phyloP scores from a whole-genome alignment of 2,113 vertebrate genomes.

The Nestor notabilis region DNA sequence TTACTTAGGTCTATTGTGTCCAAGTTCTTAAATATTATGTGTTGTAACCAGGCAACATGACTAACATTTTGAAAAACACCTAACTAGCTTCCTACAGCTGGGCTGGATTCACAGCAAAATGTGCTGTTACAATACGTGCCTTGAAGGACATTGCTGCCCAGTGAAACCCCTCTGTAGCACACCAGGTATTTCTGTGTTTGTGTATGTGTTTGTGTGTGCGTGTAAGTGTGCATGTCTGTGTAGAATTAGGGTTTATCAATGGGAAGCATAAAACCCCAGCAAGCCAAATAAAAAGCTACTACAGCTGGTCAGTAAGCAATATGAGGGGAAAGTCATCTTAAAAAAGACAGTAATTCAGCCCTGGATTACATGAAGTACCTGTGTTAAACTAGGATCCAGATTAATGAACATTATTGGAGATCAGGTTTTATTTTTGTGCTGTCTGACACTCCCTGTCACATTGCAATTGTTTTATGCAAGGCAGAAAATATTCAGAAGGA shows the following conservation, averaged over 20 bases:
- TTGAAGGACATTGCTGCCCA: not conserved
- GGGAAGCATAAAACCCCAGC: not conserved
- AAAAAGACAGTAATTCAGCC: not conserved
- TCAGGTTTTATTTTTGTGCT: not conserved
- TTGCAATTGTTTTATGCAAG: not conserved
- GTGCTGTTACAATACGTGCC: not conserved
- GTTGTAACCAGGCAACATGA: not conserved
- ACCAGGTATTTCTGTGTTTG: not conserved
- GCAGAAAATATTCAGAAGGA: not conserved
- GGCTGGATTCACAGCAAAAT: not conserved
- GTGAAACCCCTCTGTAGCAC: not conserved
- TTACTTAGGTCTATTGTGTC: not conserved
- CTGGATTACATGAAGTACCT: not conserved
- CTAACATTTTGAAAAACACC: not conserved
- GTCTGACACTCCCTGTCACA: not conserved
- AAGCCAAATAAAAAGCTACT: not conserved
- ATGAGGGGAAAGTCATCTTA: fast-evolving
- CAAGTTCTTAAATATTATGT: not conserved
- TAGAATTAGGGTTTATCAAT: not conserved
- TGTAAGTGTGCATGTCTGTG: too few species aligned
- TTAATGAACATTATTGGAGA: not conserved
- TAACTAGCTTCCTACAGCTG: not conserved
- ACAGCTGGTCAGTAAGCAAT: not conserved
- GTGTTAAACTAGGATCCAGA: not conserved
- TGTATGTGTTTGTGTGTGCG: not conserved